Percentiles rank a stretch among this genome's conserved stretches.
Evolutionary conservation across 2,797 vertebrate species (phyloP).

Genomic region (Eurystomus glaucurus): DNA sequence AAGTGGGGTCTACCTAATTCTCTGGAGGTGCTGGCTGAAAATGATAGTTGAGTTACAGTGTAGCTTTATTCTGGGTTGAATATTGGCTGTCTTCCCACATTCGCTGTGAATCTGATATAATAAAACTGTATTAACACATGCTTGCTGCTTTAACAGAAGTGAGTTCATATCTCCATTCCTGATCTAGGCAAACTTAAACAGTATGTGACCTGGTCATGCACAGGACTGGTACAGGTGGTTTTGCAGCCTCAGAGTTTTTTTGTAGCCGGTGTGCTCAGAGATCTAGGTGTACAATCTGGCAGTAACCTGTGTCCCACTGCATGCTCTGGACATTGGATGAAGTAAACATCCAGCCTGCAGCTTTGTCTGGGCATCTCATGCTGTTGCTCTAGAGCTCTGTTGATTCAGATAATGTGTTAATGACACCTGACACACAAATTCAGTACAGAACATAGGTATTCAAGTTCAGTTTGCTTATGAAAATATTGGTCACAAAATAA

Average conservation of each 20-base stretch:
- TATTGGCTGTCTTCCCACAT: not conserved
- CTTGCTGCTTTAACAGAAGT: not conserved
- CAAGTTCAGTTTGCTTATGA: not conserved
- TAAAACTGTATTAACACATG: not conserved
- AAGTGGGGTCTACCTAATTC: not conserved
- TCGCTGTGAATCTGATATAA: not conserved
- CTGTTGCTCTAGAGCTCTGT: not conserved
- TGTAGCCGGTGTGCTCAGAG: not conserved
- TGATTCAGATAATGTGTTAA: not conserved
- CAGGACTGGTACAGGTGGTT: not conserved
- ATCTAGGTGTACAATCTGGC: not conserved
- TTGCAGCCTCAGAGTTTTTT: not conserved
- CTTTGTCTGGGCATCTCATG: not conserved
- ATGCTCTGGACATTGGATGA: fast-evolving
- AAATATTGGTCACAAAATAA: not conserved
- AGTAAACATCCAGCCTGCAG: not conserved
- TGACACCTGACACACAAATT: not conserved
- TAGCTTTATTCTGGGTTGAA: not conserved
- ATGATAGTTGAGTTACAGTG: not conserved
- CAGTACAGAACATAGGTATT: not conserved
- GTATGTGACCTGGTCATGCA: not conserved
- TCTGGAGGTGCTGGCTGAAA: not conserved
- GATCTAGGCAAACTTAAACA: not conserved
- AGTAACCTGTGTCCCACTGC: fast-evolving
- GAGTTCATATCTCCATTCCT: not conserved